Conservation (phyloP, 2,888 invertebrate species). For the Amphipoea lucens region DNA sequence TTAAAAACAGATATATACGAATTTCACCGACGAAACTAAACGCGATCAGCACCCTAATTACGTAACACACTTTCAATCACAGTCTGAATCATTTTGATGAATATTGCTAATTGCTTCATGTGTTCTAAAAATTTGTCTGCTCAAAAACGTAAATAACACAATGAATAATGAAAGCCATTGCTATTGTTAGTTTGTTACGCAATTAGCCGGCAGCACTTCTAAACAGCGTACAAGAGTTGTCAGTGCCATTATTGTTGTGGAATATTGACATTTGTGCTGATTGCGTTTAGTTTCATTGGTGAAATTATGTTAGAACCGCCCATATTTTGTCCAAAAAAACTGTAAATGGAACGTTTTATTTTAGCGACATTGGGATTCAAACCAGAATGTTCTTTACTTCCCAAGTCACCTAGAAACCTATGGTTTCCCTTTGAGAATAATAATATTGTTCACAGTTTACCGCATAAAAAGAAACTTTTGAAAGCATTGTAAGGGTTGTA, state of each 20-base stretch:
- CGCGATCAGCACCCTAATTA: too few relatives aligned
- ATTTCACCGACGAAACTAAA: too few relatives aligned
- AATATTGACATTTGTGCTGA: not conserved
- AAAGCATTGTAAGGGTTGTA: slow-evolving; percentile 30
- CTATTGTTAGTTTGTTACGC: too few relatives aligned
- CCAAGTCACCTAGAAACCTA: slow-evolving; percentile 20
- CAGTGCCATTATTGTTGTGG: not conserved
- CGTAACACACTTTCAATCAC: too few relatives aligned
- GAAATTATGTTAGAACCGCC: not conserved
- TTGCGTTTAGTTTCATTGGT: not conserved
- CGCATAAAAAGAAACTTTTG: slow-evolving; percentile 34
- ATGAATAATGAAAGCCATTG: too few relatives aligned
- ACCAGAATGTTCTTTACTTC: slow-evolving; percentile 1
- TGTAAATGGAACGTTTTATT: not conserved
- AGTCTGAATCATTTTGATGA: too few relatives aligned
- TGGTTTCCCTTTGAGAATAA: slow-evolving; percentile 34
- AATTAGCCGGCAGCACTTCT: not conserved
- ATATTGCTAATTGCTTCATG: too few relatives aligned
- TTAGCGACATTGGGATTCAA: not conserved
- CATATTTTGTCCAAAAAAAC: too few relatives aligned
- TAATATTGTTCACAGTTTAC: slow-evolving; percentile 43
- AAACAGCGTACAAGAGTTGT: not conserved
- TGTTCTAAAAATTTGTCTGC: too few relatives aligned
- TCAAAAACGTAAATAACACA: too few relatives aligned
- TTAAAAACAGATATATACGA: too few relatives aligned